These are phyloP conservation scores for Bothrops jararaca DNA, from an alignment of 2,113 vertebrate genomes.

Conservation along the genomic window DNA sequence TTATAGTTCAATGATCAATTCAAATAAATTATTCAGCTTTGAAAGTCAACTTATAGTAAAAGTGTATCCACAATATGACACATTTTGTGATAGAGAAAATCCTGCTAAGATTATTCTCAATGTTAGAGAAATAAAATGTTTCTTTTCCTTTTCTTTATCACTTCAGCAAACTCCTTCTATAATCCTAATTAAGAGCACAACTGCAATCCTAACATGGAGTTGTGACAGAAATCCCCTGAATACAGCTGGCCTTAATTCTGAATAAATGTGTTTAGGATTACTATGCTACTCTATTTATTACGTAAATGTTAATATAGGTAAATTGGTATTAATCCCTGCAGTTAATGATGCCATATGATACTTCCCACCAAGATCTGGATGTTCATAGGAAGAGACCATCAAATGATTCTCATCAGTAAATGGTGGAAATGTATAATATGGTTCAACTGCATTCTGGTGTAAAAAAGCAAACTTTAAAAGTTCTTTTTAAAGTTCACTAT, in stretches of 20 bases:
- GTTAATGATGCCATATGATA: neutral
- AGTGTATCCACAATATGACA: neutral
- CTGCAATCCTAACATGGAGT: neutral
- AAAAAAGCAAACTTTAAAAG: neutral
- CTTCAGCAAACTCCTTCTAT: neutral
- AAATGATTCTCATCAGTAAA: conserved; percentile 29
- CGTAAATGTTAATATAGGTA: neutral
- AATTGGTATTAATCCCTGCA: neutral
- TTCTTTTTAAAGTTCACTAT: conserved; percentile 35
- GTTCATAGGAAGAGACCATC: neutral
- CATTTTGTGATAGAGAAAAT: neutral
- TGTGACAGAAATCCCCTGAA: neutral
- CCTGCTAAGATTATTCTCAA: neutral
- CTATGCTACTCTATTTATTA: conserved; percentile 1
- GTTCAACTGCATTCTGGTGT: conserved; percentile 37
- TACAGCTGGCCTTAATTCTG: neutral
- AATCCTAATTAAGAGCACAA: neutral
- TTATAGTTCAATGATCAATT: neutral
- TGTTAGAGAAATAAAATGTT: neutral
- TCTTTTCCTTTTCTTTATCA: neutral
- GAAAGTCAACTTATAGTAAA: neutral
- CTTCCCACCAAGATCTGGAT: conserved; percentile 6
- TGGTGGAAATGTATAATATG: conserved; percentile 22
- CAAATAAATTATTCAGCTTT: neutral
- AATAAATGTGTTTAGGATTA: neutral